phyloP scores from a whole-genome alignment of 2,797 vertebrate genomes.

The Argentina silus region DNA sequence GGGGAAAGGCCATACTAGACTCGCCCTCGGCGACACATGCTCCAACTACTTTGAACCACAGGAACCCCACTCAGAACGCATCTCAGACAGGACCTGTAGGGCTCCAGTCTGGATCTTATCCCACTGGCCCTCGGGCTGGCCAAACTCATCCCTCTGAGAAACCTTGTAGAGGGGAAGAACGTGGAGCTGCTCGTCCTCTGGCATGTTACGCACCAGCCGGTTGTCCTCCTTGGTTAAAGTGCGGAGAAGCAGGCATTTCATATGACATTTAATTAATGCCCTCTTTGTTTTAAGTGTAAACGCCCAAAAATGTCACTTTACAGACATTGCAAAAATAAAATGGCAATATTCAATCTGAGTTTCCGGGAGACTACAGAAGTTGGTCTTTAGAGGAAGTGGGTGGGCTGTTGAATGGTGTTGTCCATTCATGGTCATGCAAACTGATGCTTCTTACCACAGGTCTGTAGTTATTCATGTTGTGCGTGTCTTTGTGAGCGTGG shows the following conservation, averaged over 20 bases:
- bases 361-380: no score
- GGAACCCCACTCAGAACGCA: slow-evolving; percentile 28
- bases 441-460: slow-evolving; percentile 85
- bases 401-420: background rate
- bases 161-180: slow-evolving; percentile 95
- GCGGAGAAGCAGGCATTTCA: slow-evolving; percentile 48
- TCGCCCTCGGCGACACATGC: no score
- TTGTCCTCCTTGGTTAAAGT: slow-evolving; percentile 95
- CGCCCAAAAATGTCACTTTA: no score
- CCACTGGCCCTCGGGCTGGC: slow-evolving; percentile 85
- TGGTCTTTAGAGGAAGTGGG: no score
- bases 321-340: no score
- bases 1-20: no score
- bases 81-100: slow-evolving; percentile 89
- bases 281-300: no score
- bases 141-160: slow-evolving; percentile 91
- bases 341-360: no score
- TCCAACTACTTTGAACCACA: background rate
- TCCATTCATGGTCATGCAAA: background rate
- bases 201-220: slow-evolving; percentile 88
- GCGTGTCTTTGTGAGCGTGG: slow-evolving; percentile 93
- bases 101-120: slow-evolving; percentile 89
- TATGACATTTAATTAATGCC: no score
- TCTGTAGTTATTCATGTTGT: slow-evolving; percentile 97
- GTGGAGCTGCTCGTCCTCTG: slow-evolving; percentile 94